Conservation (phyloP, 2,113 vertebrate genomes). For the Corythornis madagascariensis region DNA sequence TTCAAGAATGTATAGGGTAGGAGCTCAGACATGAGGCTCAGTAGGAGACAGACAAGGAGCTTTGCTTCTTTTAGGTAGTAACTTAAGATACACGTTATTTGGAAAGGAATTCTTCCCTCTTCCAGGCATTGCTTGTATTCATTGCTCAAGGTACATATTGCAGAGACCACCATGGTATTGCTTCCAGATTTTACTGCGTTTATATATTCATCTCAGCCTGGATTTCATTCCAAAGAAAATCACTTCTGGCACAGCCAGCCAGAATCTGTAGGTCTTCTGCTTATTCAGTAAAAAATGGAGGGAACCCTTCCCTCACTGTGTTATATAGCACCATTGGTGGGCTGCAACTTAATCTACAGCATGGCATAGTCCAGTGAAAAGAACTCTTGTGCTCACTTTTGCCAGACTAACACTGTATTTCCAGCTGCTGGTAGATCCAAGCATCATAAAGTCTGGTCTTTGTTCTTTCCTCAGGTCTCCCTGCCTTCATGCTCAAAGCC, state of each 20-base stretch:
- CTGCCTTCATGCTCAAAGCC: not conserved
- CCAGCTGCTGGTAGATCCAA: not conserved
- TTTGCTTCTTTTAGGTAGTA: not conserved
- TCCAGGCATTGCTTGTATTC: not conserved
- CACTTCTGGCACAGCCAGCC: not conserved
- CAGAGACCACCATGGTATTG: not conserved
- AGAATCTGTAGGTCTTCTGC: not conserved
- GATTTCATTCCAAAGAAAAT: slow-evolving; percentile 23
- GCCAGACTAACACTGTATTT: not conserved
- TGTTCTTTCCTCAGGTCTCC: not conserved
- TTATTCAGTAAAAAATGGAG: not conserved
- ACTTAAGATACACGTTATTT: not conserved
- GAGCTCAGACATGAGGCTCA: not conserved
- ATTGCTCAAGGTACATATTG: not conserved
- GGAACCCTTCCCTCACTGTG: not conserved
- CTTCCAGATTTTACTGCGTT: not conserved
- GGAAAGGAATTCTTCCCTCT: not conserved
- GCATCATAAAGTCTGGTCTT: not conserved
- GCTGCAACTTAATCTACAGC: not conserved
- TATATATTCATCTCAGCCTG: not conserved
- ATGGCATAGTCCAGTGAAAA: not conserved
- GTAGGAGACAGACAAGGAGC: not conserved
- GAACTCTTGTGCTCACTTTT: not conserved
- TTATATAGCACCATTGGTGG: not conserved
- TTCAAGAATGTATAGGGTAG: not conserved